phyloP scores from a whole-genome alignment of 2,113 vertebrate genomes.

The Marcusenius ussheri region DNA sequence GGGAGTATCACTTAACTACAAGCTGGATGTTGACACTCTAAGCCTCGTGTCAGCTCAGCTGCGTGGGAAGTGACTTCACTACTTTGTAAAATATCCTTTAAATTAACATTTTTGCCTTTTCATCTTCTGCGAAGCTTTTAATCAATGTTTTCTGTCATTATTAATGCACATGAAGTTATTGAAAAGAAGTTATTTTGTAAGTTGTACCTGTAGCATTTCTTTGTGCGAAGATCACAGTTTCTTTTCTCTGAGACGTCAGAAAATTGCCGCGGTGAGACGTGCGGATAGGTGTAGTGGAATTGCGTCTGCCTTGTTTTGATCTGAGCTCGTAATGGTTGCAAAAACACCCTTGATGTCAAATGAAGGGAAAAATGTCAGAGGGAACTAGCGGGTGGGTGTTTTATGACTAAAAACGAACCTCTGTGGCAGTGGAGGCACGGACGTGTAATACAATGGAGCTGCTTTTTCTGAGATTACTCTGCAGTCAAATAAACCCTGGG shows the following conservation, averaged over 20 bases:
- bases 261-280: background rate
- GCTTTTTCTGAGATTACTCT: background rate
- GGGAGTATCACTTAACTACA: background rate
- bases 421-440: background rate
- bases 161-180: conserved; percentile 4
- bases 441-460: background rate
- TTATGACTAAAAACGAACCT: background rate
- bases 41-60: background rate
- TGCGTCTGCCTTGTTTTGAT: background rate
- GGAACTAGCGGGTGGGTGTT: background rate
- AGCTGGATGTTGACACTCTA: background rate
- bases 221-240: background rate
- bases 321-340: background rate
- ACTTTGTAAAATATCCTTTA: background rate
- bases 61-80: background rate
- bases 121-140: background rate
- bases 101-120: background rate
- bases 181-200: background rate
- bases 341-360: conserved; percentile 1
- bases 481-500: conserved; percentile 4
- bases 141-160: background rate
- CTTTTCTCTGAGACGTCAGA: background rate
- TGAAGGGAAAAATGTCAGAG: background rate
- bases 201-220: background rate
- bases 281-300: background rate